Evolutionary conservation across 2,113 vertebrate genomes (phyloP).

Genomic region (Lamprotornis superbus): DNA sequence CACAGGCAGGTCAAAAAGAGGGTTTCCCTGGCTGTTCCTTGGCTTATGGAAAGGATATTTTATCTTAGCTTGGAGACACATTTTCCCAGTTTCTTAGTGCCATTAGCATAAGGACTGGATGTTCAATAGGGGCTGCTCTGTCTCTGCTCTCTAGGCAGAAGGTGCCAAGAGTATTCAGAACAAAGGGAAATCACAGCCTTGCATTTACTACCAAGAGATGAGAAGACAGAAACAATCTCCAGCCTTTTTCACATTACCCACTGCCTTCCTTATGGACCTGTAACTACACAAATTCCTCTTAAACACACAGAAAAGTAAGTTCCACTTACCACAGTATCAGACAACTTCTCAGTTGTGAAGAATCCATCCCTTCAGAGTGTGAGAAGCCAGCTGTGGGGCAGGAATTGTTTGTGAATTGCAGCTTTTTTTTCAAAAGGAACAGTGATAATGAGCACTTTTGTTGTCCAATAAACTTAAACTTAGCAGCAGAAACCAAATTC

Average conservation of each 20-base stretch:
- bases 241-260: background rate
- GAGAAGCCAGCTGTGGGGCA: background rate
- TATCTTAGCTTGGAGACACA: background rate
- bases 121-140: background rate
- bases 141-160: background rate
- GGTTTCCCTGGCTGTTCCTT: background rate
- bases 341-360: background rate
- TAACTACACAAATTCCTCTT: background rate
- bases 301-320: background rate
- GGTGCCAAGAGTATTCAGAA: background rate
- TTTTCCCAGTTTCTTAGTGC: background rate
- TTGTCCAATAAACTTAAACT: background rate
- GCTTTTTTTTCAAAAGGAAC: background rate
- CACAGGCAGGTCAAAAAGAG: background rate
- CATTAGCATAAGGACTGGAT: background rate
- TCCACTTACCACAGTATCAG: background rate
- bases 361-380: background rate
- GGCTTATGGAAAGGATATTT: background rate
- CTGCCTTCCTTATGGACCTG: background rate
- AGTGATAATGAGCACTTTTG: background rate
- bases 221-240: background rate
- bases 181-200: background rate
- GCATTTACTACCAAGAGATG: background rate
- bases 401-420: background rate
- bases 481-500: background rate